Evolutionary conservation across 2,888 invertebrate genomes (phyloP), one percentile per base, ranked within the genome.

Genomic region (Pseudococcus viburni): DNA sequence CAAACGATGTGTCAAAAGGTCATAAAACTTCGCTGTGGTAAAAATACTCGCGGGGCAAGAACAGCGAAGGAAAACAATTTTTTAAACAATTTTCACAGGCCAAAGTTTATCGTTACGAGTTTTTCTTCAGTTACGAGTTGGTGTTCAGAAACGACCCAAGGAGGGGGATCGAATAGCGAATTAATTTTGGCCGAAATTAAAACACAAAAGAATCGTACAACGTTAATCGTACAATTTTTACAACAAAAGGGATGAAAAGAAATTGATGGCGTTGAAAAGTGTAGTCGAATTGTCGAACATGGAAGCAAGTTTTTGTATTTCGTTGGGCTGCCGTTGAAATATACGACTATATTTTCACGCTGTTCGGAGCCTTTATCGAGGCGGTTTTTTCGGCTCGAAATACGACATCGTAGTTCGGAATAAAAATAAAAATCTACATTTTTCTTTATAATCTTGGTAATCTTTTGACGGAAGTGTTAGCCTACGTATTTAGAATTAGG

Each of bases 131-230:
- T 33, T 73, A 5, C 73, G 39, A 22, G 68, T 42, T 7, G 12
- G 22, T 1, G 7, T 59, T 4, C 15, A 4, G 48, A 12, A 42
- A 3, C 42, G 42, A 39, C 4, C 39, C 4, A 39, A 39, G 42
- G 5, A 15, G 51, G 55, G 26, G 55, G 26, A 68, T 68, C 68
- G 26, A 26, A 68, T 73, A 19, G 22, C 64, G 73, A 33, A 73
- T 73, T 73, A 73, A 73, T 73, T 73, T 73, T 9, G 73, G 73
- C 73, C 33, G 33, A 33, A 73, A 73, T 73, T 73, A 73, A 73
- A 73, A 68, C 68, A 68, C 59, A 64, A 64, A 64, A 64, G 64
- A 64, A 22, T 64, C 22, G 64, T 19, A 19, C n/a, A 19, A 19
- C 6, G 59, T 59, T 59, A 59, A 59, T 59, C 59, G 59, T 64